Conservation (phyloP, 1,140 invertebrate species). For the Nymphalis io region DNA sequence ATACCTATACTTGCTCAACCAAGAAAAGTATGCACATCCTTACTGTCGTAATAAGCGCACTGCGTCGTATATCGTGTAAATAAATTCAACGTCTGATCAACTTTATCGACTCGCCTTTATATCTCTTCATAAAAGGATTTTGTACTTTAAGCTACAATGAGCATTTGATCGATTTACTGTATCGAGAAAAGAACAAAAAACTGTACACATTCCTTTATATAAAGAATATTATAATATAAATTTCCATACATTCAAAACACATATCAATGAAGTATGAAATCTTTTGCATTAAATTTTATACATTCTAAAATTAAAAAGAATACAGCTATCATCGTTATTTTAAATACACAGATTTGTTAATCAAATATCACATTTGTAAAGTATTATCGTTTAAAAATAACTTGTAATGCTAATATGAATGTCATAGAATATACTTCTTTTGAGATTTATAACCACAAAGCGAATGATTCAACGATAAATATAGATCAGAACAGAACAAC, state of each 20-base stretch:
- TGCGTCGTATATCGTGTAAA: constrained; percentile 43
- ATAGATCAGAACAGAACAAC: constrained; percentile 36
- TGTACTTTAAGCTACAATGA: constrained; percentile 21
- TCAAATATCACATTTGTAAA: background rate
- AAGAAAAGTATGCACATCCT: constrained; percentile 19
- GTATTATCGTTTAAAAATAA: background rate
- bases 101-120: constrained; percentile 47
- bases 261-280: no score
- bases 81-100: constrained; percentile 56
- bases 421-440: constrained; percentile 24
- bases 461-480: constrained; percentile 41
- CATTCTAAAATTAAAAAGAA: no score
- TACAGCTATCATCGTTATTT: background rate
- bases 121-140: constrained; percentile 37
- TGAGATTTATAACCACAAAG: constrained; percentile 30
- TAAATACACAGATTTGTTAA: background rate
- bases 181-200: background rate
- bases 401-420: constrained; percentile 9
- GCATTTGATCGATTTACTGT: constrained; percentile 13
- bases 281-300: no score
- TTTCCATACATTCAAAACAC: background rate
- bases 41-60: constrained; percentile 44
- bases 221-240: background rate
- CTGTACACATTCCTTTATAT: background rate
- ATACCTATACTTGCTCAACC: no score